Evolutionary conservation across 1,140 invertebrate species (phyloP), one percentile per base, ranked within the genome.

Genomic region (Drosophila tropicalis): DNA sequence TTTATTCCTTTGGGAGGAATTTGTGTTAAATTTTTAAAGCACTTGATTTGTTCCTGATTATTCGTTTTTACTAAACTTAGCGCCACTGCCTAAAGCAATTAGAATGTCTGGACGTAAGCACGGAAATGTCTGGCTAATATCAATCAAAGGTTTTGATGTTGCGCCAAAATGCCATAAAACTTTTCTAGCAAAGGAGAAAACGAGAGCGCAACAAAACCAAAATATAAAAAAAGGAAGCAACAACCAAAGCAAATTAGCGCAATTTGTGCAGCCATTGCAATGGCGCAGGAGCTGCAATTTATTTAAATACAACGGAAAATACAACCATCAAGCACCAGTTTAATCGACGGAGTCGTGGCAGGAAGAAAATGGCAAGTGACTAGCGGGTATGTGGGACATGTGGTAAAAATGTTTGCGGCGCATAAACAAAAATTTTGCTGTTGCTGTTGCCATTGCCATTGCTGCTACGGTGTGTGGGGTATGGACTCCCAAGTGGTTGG

Each of bases 321-420:
- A 76, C 79, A 81, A 40, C 55, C 79, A 62, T 66, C 76, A 67
- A 87, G 82, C 79, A 68, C 70, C 73, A 84, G 79, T 62, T 66
- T 17, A 47, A 56, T 58, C 65, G 57, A 63, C 62, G 61, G 65
- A 73, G 29, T 29, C 5, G 66, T 56, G 61, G 41, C 39, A 65
- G 2, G 60, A 51, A n/a, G n/a, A n/a, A n/a, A n/a, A n/a, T 54
- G 32, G 32, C 15, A 60, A 56, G 62, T 62, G 41, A 34, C 32
- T 51, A 22, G 9, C 13, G 17, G 7, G 44, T 51, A 51, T 54
- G 44, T 34, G 44, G 41, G 58, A 61, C 67, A 76, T 75, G 79
- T 69, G 82, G 83, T 68, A 62, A 65, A 87, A 79, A 87, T 87
- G 83, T 87, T 89, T 83, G 83, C 84, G 83, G 79, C 84, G 80